These are phyloP conservation scores for Orientallactaga sibirica DNA, from an alignment of 2,797 vertebrate genomes.

Conservation along the genomic window DNA sequence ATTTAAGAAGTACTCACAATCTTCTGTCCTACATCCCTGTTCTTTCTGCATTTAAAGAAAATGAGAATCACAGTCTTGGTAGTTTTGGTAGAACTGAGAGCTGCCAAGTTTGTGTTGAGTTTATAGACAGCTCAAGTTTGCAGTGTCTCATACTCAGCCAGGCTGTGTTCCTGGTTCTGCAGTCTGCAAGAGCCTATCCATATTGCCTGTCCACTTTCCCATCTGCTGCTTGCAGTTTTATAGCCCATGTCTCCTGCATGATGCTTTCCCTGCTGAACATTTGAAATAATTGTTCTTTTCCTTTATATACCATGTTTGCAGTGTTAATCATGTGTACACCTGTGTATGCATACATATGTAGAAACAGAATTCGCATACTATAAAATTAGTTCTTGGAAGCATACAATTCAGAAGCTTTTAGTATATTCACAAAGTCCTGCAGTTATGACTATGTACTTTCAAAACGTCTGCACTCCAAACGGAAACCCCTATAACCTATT, in stretches of 20 bases:
- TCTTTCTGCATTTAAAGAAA: not conserved
- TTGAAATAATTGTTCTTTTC: not conserved
- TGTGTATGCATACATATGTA: too few species aligned
- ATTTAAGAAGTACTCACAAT: not conserved
- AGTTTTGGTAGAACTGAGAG: not conserved
- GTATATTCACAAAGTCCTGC: not conserved
- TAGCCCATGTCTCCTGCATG: not conserved
- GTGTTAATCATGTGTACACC: not conserved
- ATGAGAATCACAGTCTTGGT: not conserved
- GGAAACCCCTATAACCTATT: not conserved
- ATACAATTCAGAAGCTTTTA: not conserved
- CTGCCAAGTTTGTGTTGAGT: not conserved
- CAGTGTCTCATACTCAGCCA: not conserved
- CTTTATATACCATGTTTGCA: not conserved
- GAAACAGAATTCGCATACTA: not conserved
- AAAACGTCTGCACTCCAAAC: not conserved
- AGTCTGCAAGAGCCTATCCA: accelerated
- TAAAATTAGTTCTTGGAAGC: not conserved
- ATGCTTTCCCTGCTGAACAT: not conserved
- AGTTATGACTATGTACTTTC: not conserved
- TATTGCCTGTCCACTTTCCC: not conserved
- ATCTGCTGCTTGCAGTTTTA: not conserved
- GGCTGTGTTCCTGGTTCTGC: not conserved
- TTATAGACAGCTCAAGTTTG: constrained; percentile 1
- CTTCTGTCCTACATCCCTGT: not conserved